Evolutionary conservation across 2,888 invertebrate genomes (phyloP), one percentile per base, ranked within the genome.

Genomic region (Ferrisia virgata): DNA sequence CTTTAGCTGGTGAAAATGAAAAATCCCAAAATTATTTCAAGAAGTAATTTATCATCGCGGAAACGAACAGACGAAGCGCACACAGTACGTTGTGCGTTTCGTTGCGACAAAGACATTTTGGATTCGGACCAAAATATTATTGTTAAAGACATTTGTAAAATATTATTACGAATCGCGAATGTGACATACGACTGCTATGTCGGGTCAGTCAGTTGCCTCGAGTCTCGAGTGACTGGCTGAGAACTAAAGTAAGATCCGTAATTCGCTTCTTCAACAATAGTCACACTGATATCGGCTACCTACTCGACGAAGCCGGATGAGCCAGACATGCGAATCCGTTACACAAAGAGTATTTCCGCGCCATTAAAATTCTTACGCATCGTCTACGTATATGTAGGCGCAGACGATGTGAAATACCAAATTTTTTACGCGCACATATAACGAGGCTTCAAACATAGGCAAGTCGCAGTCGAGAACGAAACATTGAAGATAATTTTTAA

Each of bases 31-130:
- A 33, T 72, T 72, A 33, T 72, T 33, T 33, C 33, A 64, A 28
- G 64, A 64, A 4, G 72, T 72, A 31, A 72, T 72, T 72, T 72
- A 72, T 72, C 72, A 72, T 72, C 25, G n/a, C 53, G 72, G 33
- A 72, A 33, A 72, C 33, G 72, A 72, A 72, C 33, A 72, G n/a
- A n/a, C n/a, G n/a, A n/a, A n/a, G n/a, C n/a, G n/a, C n/a, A n/a
- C n/a, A n/a, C n/a, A n/a, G n/a, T n/a, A n/a, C n/a, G n/a, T 31
- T 33, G n/a, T 47, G 64, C 28, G 64, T 64, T 72, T 33, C 18
- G n/a, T 15, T n/a, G 28, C 31, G 72, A 72, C 72, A 72, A 33
- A 72, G 72, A 72, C 33, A 25, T 72, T n/a, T 72, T 72, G 72
- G 72, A 72, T 33, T n/a, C 6, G 33, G 8, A n/a, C 72, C 72